A percentile compares a stretch with the other conserved stretches of the same genome.
phyloP scores from a whole-genome alignment of 2,113 vertebrate genomes.

The Gavia stellata region DNA sequence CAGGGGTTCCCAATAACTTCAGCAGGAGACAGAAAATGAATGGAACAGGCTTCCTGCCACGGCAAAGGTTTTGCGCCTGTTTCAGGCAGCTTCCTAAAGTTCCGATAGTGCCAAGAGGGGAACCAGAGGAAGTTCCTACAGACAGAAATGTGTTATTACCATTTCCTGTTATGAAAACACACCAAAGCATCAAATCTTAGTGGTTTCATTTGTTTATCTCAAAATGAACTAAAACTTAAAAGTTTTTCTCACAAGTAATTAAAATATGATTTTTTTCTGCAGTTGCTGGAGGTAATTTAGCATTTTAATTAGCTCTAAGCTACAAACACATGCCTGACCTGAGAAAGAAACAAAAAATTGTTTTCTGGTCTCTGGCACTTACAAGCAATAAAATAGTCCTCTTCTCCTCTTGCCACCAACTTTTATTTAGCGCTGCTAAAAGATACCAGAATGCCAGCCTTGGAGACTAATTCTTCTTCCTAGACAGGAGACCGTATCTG shows the following conservation, averaged over 20 bases:
- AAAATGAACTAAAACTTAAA: neutral
- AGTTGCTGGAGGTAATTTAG: neutral
- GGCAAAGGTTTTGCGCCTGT: neutral
- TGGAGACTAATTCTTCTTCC: neutral
- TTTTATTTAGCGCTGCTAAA: neutral
- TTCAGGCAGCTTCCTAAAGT: constrained; percentile 16
- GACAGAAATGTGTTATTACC: constrained; percentile 9
- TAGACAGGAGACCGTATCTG: accelerated
- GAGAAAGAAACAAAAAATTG: neutral
- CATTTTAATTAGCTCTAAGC: constrained; percentile 6
- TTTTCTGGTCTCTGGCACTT: neutral
- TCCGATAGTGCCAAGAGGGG: neutral
- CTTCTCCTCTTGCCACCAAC: neutral
- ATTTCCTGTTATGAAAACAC: constrained; percentile 40
- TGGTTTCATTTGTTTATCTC: neutral
- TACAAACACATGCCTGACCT: neutral
- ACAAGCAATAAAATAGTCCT: neutral
- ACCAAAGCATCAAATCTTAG: neutral
- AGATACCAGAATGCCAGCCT: neutral
- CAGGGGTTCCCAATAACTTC: neutral
- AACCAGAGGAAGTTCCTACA: constrained; percentile 28
- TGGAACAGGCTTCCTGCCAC: neutral
- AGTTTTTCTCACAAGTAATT: neutral
- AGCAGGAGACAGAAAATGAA: constrained; percentile 1
- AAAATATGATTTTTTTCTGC: neutral